Evolutionary conservation across 1,140 invertebrate species (phyloP).

Genomic region (Drosophila busckii): DNA sequence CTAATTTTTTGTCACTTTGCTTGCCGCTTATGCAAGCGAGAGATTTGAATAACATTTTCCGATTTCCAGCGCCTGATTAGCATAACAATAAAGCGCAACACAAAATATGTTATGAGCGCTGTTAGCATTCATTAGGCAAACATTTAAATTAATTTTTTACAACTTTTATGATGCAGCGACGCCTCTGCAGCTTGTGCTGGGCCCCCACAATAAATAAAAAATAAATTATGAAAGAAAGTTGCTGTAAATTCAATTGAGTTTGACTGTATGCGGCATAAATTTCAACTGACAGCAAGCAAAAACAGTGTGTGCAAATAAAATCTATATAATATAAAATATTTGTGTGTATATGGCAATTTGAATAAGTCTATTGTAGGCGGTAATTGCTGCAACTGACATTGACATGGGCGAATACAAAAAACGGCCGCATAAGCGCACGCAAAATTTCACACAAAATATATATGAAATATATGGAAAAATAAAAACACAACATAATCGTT

Average conservation of each 20-base stretch:
- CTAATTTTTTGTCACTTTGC: conserved; percentile 42
- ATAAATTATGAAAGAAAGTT: no score
- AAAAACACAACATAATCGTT: conserved; percentile 11
- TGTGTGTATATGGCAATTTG: conserved; percentile 25
- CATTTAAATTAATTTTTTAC: conserved; percentile 67
- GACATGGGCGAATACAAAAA: conserved; percentile 19
- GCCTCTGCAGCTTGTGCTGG: conserved; percentile 10
- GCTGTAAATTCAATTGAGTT: neutral
- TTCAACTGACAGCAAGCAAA: conserved; percentile 17
- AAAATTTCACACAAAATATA: conserved; percentile 24
- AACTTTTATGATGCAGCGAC: conserved; percentile 14
- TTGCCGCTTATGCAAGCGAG: conserved; percentile 34
- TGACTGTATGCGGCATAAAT: conserved; percentile 1
- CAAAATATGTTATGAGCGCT: conserved; percentile 50
- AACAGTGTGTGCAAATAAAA: conserved; percentile 25
- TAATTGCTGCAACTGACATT: conserved; percentile 50
- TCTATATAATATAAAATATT: conserved; percentile 9
- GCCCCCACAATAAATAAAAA: no score
- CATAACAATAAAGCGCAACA: conserved; percentile 23
- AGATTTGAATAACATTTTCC: conserved; percentile 16
- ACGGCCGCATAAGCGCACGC: no score
- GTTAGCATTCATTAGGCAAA: conserved; percentile 59
- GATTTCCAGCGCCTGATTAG: conserved; percentile 18
- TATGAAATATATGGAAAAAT: conserved; percentile 9
- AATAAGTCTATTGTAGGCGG: conserved; percentile 21